These are phyloP conservation scores for Oophaga sylvatica DNA, from an alignment of 2,797 vertebrate species.

Conservation along the genomic window DNA sequence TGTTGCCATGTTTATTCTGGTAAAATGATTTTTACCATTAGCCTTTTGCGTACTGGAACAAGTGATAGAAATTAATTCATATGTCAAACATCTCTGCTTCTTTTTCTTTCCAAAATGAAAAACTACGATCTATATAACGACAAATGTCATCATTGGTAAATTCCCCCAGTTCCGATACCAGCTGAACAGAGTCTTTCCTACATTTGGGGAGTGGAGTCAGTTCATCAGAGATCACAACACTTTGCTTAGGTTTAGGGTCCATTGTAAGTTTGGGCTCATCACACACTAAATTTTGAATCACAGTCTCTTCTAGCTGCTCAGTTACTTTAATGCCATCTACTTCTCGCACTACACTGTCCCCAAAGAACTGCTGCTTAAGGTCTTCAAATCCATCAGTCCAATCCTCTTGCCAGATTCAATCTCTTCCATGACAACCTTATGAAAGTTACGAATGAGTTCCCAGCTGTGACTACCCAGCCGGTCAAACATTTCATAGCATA, in stretches of 20 bases:
- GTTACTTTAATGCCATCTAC: not conserved
- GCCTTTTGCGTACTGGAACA: not conserved
- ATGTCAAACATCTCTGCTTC: conserved; percentile 92
- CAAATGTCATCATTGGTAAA: conserved; percentile 96
- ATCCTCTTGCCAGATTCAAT: conserved; percentile 83
- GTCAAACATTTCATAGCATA: conserved; percentile 99
- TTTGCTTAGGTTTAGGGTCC: not conserved
- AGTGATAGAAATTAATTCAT: conserved; percentile 64
- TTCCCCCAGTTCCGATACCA: conserved; percentile 88
- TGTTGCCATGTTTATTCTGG: conserved; percentile 7
- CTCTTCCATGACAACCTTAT: conserved; percentile 86
- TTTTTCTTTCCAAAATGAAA: conserved; percentile 98
- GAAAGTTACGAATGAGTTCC: conserved; percentile 88
- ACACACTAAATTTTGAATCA: conserved; percentile 28
- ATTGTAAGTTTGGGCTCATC: conserved; percentile 62
- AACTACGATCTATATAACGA: conserved; percentile 94
- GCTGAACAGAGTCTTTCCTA: conserved; percentile 78
- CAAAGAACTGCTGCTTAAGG: conserved; percentile 87
- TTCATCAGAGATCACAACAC: conserved; percentile 52
- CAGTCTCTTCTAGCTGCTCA: conserved; percentile 62
- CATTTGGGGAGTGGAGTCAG: conserved; percentile 60
- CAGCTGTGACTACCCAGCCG: conserved; percentile 89
- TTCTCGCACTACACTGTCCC: conserved; percentile 67
- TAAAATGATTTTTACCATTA: conserved; percentile 44
- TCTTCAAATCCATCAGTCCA: conserved; percentile 93